A percentile compares a stretch with the other conserved stretches of the same genome.
Conservation (phyloP, 2,113 vertebrate genomes). For the Nothobranchius kuhntae region DNA sequence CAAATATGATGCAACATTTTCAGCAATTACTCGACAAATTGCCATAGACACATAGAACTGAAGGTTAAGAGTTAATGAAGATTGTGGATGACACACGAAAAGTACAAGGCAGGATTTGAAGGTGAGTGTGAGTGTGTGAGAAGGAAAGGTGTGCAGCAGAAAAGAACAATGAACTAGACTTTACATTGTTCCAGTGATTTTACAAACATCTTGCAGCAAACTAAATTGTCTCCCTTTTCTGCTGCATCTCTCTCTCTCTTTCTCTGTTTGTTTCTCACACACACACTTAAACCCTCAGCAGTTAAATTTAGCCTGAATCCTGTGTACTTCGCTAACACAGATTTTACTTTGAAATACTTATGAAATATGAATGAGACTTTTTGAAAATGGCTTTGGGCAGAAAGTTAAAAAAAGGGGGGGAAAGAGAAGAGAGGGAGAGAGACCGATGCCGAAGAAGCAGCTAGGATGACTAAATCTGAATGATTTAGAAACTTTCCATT, state of each 20-base stretch:
- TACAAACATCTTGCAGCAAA: slow-evolving; percentile 32
- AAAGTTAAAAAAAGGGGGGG: neutral
- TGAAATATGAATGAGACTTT: slow-evolving; percentile 69
- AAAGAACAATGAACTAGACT: slow-evolving; percentile 37
- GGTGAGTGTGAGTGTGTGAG: neutral
- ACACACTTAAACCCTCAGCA: slow-evolving; percentile 31
- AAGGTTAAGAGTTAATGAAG: neutral
- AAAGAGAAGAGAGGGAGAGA: neutral
- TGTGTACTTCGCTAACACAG: slow-evolving; percentile 58
- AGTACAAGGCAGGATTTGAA: neutral
- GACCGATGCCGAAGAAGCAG: neutral
- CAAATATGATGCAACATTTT: neutral
- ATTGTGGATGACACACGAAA: neutral
- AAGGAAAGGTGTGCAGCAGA: neutral
- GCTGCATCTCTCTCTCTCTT: neutral
- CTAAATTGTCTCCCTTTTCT: slow-evolving; percentile 16
- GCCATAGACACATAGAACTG: neutral
- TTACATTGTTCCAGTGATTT: slow-evolving; percentile 39
- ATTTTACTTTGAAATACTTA: slow-evolving; percentile 59
- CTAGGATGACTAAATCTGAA: neutral
- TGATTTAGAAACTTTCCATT: slow-evolving; percentile 4
- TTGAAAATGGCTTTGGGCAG: slow-evolving; percentile 36
- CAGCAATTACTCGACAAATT: neutral
- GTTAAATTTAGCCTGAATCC: slow-evolving; percentile 67
- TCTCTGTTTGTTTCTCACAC: neutral